Percentiles rank a stretch among this genome's conserved stretches.
phyloP scores from a whole-genome alignment of 1,140 invertebrate species.

The Lordiphosa clarofinis region DNA sequence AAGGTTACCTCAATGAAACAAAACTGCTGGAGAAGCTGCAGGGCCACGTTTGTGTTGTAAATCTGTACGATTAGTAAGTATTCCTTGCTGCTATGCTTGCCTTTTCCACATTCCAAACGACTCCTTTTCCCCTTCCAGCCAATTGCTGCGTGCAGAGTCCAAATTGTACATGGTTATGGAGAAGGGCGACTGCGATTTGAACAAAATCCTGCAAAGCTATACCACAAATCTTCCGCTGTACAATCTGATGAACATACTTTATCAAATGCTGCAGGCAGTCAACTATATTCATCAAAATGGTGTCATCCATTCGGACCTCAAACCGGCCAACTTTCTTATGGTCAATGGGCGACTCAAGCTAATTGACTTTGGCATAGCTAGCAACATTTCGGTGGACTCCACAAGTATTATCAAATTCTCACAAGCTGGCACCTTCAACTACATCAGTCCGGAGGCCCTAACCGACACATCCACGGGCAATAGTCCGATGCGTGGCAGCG shows the following conservation, averaged over 20 bases:
- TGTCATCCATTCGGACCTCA: constrained; percentile 97
- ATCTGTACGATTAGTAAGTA: constrained; percentile 93
- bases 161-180: constrained; percentile 94
- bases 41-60: constrained; percentile 90
- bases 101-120: not conserved
- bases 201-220: constrained; percentile 85
- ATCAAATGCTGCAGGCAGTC: constrained; percentile 95
- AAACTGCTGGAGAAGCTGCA: constrained; percentile 91
- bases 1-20: constrained; percentile 95
- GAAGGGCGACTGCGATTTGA: constrained; percentile 94
- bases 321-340: constrained; percentile 97
- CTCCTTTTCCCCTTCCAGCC: constrained; percentile 51
- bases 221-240: constrained; percentile 83
- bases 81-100: not conserved
- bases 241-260: constrained; percentile 94
- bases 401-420: constrained; percentile 93
- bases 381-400: constrained; percentile 91
- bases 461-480: constrained; percentile 81
- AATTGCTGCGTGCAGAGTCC: constrained; percentile 83
- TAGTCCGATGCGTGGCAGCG: constrained; percentile 62
- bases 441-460: constrained; percentile 97
- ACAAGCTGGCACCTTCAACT: constrained; percentile 94
- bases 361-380: constrained; percentile 99
- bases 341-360: constrained; percentile 93
- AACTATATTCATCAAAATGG: constrained; percentile 93